Conservation (phyloP, 1,140 invertebrate genomes). For the Lutraria rhynchaena region DNA sequence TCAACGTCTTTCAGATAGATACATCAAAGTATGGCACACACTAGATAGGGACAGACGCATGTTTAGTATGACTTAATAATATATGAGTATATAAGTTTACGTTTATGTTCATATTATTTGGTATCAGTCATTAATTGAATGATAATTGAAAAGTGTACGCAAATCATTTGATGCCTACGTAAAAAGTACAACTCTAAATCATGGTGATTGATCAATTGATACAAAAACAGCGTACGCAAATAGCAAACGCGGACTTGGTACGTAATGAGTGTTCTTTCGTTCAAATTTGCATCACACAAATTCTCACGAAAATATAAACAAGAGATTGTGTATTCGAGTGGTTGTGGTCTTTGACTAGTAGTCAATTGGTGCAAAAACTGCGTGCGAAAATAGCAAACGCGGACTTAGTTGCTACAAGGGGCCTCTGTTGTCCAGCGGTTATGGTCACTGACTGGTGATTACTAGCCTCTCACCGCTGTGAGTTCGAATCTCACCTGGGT, state of each 20-base stretch:
- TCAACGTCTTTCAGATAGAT: neutral
- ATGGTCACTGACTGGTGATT: too few species aligned
- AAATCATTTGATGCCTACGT: neutral
- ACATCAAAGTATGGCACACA: constrained; percentile 21
- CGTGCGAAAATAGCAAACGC: neutral
- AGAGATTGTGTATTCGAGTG: neutral
- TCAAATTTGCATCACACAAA: neutral
- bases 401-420: too few species aligned
- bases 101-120: neutral
- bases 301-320: neutral
- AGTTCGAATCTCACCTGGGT: too few species aligned
- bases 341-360: too few species aligned
- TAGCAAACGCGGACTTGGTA: neutral
- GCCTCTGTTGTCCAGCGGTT: too few species aligned
- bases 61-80: neutral
- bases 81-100: neutral
- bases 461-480: too few species aligned
- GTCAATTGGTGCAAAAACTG: neutral
- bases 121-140: constrained; percentile 16
- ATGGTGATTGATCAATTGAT: neutral
- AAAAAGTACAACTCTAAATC: neutral
- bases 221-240: neutral
- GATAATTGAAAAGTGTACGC: constrained; percentile 7
- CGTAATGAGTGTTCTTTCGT: neutral
- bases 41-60: neutral